Evolutionary conservation across 2,113 vertebrate species (phyloP).

Genomic region (Mustelus asterias): DNA sequence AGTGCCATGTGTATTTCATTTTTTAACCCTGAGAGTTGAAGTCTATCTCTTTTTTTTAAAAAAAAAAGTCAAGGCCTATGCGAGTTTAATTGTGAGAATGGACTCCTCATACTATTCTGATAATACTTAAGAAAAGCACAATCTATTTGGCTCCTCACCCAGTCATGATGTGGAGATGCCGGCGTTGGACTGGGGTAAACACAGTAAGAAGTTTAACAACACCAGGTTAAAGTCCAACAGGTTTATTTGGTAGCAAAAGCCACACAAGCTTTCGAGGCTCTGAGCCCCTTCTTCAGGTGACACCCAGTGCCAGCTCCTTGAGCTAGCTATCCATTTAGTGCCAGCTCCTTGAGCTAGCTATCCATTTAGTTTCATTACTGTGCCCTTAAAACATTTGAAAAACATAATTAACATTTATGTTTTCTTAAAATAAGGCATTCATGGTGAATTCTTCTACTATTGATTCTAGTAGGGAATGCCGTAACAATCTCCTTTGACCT

Average conservation of each 20-base stretch:
- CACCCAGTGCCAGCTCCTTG: background rate
- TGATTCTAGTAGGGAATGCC: background rate
- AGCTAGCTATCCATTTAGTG: background rate
- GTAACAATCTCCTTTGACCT: background rate
- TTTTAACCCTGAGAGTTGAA: background rate
- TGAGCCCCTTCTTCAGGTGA: no score
- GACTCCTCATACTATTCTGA: background rate
- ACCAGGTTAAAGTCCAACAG: no score
- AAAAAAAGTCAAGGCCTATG: background rate
- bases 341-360: background rate
- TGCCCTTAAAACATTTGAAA: background rate
- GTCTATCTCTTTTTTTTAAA: background rate
- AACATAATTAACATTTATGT: background rate
- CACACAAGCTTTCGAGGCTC: no score
- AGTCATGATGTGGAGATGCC: no score
- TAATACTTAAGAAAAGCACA: background rate
- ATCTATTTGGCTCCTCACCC: background rate
- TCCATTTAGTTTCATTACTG: background rate
- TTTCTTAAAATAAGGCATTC: background rate
- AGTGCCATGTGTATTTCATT: background rate
- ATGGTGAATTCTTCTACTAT: background rate
- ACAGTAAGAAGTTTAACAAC: no score
- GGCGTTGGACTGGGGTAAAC: no score
- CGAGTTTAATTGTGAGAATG: background rate
- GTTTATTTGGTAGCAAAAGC: no score